phyloP scores from a whole-genome alignment of 2,797 vertebrate genomes.

The Serranus cabrilla region DNA sequence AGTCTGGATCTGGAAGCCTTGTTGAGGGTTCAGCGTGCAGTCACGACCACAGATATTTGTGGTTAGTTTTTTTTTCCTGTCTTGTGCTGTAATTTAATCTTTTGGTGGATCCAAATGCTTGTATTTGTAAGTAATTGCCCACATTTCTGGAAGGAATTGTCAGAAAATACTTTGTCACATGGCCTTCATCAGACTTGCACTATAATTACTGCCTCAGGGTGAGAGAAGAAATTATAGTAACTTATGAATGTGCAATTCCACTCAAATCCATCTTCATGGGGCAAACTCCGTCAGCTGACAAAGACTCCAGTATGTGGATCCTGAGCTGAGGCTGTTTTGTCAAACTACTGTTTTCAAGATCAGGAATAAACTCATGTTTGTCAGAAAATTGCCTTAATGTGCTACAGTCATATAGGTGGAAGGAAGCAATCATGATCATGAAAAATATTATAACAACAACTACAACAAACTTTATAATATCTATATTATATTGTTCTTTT shows the following conservation, averaged over 20 bases:
- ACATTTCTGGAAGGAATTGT: neutral
- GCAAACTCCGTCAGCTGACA: neutral
- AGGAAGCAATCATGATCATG: neutral
- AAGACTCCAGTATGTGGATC: neutral
- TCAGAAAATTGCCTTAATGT: neutral
- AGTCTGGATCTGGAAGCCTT: neutral
- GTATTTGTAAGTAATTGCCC: conserved; percentile 12
- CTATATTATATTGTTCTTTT: neutral
- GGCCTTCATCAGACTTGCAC: neutral
- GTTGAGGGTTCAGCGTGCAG: conserved; percentile 1
- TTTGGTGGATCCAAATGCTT: conserved; percentile 9
- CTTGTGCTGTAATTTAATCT: conserved; percentile 5
- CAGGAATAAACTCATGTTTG: neutral
- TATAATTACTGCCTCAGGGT: neutral
- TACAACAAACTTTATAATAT: no score
- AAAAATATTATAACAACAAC: no score
- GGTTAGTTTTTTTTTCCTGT: neutral
- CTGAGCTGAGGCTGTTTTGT: neutral
- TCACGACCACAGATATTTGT: conserved; percentile 31
- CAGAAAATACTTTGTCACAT: neutral
- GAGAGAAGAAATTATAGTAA: neutral
- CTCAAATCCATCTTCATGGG: neutral
- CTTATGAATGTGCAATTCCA: neutral
- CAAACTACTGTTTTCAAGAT: neutral
- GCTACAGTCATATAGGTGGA: neutral